Percentiles rank a stretch among this genome's conserved stretches.
These are phyloP conservation scores for Manduca sexta DNA, from an alignment of 1,140 invertebrate genomes.

Conservation along the genomic window DNA sequence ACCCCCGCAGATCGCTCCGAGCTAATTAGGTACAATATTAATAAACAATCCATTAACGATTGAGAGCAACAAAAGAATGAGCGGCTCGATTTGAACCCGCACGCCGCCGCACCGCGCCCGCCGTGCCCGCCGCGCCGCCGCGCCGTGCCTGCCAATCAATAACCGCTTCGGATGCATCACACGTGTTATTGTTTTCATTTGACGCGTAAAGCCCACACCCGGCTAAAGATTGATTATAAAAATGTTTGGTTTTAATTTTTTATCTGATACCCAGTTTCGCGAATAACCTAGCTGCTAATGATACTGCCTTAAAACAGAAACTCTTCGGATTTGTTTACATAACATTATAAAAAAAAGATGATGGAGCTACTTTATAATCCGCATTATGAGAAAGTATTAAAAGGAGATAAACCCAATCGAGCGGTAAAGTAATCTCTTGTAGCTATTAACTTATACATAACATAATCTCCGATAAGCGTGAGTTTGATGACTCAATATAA, in stretches of 20 bases:
- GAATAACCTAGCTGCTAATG: no score
- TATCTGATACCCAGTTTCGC: no score
- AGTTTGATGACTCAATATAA: neutral
- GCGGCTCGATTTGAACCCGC: neutral
- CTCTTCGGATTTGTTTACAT: no score
- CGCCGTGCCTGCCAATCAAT: neutral
- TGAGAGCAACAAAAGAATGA: slow-evolving; percentile 13
- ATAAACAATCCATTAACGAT: slow-evolving; percentile 48
- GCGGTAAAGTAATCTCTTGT: no score
- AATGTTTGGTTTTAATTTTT: neutral
- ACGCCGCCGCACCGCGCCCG: neutral
- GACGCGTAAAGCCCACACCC: neutral
- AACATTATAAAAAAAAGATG: no score
- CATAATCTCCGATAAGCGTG: neutral
- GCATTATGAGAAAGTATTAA: no score
- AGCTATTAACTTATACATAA: no score
- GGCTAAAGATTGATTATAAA: no score
- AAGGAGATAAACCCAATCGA: no score
- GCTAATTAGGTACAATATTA: slow-evolving; percentile 51
- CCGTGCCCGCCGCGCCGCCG: neutral
- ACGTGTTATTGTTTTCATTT: slow-evolving; percentile 4
- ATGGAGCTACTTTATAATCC: no score
- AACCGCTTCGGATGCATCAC: neutral
- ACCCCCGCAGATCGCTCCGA: neutral
- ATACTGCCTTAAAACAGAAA: no score